Base-by-base conservation (phyloP, 2,888 invertebrate species). In the Agonopterix subpropinquella region DNA sequence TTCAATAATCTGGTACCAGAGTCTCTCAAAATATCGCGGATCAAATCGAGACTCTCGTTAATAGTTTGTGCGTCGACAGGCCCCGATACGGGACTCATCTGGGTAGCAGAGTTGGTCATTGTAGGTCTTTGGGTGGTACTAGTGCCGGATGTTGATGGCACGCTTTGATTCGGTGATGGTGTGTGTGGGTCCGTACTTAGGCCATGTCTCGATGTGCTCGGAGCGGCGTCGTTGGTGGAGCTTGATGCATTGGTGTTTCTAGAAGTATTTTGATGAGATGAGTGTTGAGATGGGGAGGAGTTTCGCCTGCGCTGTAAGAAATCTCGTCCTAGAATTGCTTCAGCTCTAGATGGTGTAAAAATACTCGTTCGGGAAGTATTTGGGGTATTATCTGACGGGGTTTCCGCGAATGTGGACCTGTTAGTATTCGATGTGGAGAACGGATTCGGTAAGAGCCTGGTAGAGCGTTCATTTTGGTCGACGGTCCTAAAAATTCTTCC, bases 21-120 rank as follows among this genome's bases (percentile, higher is more conserved):
- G 62, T 88, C 89, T 47, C 88, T 73, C 8, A 89, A 67, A 52
- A 89, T 89, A 52, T 87, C 87, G 10, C 89, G 73, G 47, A 89
- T 88, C 18, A 87, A 62, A 54, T 89, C 83, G 18, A 89, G 73
- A 52, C 87, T 88, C 54, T 88, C 85, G 49, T 83, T 84, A 43
- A 88, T 84, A 8, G 84, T 74, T 56, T 81, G 80, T 39, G 85
- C 81, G 55, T 86, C 85, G n/a, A 75, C 73, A 2, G 41, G 8
- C 0, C 72, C 58, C 3, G 67, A 61, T 36, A 60, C 64, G 13
- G 77, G 74, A 52, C 74, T 75, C 69, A 80, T 77, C 58, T 77
- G 81, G 10, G 78, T 76, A 1, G 77, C 72, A 1, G 77, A 75
- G 54, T 77, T 76, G 1, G 73, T 70, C 65, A 69, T 74, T 11